These are phyloP conservation scores for Melanotaenia parkinsoni DNA, from an alignment of 2,797 vertebrate genomes.

Conservation along the genomic window DNA sequence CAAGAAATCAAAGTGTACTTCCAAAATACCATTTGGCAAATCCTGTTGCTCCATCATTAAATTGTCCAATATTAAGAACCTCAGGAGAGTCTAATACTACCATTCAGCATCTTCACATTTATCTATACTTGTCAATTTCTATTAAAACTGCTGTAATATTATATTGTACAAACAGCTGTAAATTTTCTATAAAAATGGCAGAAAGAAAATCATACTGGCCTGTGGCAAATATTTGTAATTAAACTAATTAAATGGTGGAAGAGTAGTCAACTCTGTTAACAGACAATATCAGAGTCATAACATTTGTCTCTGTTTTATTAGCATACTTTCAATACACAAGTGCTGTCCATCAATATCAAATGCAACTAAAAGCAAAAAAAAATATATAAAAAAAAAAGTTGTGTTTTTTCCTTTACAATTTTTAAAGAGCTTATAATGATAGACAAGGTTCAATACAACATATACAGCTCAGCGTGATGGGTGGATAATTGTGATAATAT, in stretches of 20 bases:
- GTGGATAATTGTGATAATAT: constrained; percentile 4
- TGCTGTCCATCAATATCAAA: constrained; percentile 48
- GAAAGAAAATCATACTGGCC: constrained; percentile 19
- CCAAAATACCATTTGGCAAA: background rate
- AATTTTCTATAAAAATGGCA: constrained; percentile 29
- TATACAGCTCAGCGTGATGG: constrained; percentile 17
- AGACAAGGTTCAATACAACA: constrained; percentile 24
- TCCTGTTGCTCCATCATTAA: background rate
- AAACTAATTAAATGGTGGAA: constrained; percentile 36
- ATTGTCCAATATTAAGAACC: background rate
- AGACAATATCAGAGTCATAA: constrained; percentile 12
- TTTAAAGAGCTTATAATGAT: constrained; percentile 15
- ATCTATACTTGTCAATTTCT: constrained; percentile 34
- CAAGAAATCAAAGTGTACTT: constrained; percentile 4
- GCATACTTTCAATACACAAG: constrained; percentile 36
- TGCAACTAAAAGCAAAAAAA: constrained; percentile 11
- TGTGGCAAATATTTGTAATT: constrained; percentile 40
- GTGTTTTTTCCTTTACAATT: constrained; percentile 8
- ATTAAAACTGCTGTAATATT: background rate
- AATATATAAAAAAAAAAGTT: too few relatives aligned
- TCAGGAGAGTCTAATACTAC: constrained; percentile 1
- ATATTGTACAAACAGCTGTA: constrained; percentile 3
- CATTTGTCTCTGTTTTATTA: constrained; percentile 40
- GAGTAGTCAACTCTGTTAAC: constrained; percentile 26
- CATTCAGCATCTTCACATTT: constrained; percentile 9